Evolutionary conservation across 2,888 invertebrate genomes (phyloP), one percentile per base, ranked within the genome.

Genomic region (Acanthoscelides obtectus): DNA sequence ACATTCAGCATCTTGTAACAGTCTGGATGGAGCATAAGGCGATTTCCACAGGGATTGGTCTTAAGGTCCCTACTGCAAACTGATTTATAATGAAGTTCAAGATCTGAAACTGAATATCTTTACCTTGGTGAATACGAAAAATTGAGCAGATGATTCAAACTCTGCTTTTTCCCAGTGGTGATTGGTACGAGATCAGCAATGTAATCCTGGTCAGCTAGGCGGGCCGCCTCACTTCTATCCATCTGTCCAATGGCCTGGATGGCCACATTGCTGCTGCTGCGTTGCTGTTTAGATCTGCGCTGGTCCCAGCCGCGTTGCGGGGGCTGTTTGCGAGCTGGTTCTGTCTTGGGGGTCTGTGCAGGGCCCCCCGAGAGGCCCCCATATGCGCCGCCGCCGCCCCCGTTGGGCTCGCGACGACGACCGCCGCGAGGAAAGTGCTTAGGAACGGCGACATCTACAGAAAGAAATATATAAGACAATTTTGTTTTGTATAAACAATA

Each of bases 71-170:
- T 63, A 12, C 19, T 63, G 8, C 8, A 8, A 8, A 63, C 19
- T 63, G 8, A 8, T 63, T 63, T 63, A 8, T 19, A 63, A 63
- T 63, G 19, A 63, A 12, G 12, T 63, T 12, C 12, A 19, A 19
- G 63, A 63, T 19, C 63, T 63, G 63, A 63, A 63, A 19, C 63
- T 63, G 63, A 63, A 12, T 63, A n/a, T 63, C 63, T 19, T 22
- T 66, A 20, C 75, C 65, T 27, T 5, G 69, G 65, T 12, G 91
- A 90, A 85, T 94, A 95, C 85, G 93, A 92, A 87, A 97, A 97
- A 87, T 97, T 97, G 81, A 97, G 90, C 90, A 97, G 90, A 90
- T 97, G 95, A 87, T 95, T 96, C 87, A 95, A 89, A 87, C 94
- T 97, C 88, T 94, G 94, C 88, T 96, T 96, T 86, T 94, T 96